These are phyloP conservation scores for Phengaris arion DNA, from an alignment of 2,888 invertebrate genomes.

Conservation along the genomic window DNA sequence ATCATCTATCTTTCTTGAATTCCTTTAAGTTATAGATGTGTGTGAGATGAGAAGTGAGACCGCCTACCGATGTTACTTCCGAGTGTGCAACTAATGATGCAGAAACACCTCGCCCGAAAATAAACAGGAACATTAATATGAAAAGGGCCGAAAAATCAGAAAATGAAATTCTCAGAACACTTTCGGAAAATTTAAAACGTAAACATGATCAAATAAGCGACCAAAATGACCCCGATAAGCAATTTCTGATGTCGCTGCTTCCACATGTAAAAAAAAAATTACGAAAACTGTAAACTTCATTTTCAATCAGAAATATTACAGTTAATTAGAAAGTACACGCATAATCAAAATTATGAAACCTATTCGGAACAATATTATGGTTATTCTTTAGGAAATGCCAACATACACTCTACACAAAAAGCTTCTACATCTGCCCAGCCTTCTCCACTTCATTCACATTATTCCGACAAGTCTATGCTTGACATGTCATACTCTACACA, in stretches of 20 bases:
- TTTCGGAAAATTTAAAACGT: constrained; percentile 42
- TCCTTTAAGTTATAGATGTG: too few relatives aligned
- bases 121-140: constrained; percentile 38
- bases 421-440: constrained; percentile 42
- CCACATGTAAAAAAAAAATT: constrained; percentile 41
- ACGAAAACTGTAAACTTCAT: constrained; percentile 40
- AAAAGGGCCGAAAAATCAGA: constrained; percentile 41
- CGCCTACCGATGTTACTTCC: constrained; percentile 32
- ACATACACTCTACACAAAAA: constrained; percentile 41
- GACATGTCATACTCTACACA: too few relatives aligned
- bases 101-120: constrained; percentile 44
- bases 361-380: constrained; percentile 42
- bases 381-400: constrained; percentile 42
- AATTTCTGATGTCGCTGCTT: constrained; percentile 42
- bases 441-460: constrained; percentile 41
- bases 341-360: constrained; percentile 43
- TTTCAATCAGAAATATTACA: constrained; percentile 42
- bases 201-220: constrained; percentile 42
- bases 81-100: constrained; percentile 41
- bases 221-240: constrained; percentile 40
- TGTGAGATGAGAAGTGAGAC: constrained; percentile 43
- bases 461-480: constrained; percentile 42
- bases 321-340: constrained; percentile 44
- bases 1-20: constrained; percentile 43
- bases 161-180: constrained; percentile 43